Evolutionary conservation across 2,888 invertebrate species (phyloP).

Genomic region (Phalera bucephala): DNA sequence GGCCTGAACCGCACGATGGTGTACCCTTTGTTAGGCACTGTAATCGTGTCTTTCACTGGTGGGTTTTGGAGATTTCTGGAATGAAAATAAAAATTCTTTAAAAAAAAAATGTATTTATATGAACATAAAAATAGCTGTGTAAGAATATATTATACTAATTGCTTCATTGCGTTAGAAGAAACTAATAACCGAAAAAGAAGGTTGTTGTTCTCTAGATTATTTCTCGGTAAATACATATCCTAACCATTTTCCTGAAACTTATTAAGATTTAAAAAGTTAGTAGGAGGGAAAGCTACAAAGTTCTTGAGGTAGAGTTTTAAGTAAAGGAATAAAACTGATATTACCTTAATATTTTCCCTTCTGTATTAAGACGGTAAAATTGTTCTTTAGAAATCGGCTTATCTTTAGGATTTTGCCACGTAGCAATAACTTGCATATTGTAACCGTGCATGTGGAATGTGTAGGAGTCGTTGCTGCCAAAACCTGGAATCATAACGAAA

Average conservation of each 20-base stretch:
- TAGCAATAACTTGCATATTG: constrained; percentile 74
- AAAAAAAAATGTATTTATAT: background rate
- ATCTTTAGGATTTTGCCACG: constrained; percentile 54
- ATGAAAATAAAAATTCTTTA: constrained; percentile 7
- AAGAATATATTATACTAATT: too few relatives aligned
- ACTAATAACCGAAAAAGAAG: too few relatives aligned
- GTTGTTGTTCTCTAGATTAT: too few relatives aligned
- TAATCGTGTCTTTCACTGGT: constrained; percentile 84
- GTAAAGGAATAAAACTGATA: too few relatives aligned
- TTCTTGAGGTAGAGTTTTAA: too few relatives aligned
- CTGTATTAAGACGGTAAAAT: constrained; percentile 53
- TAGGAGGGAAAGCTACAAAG: too few relatives aligned
- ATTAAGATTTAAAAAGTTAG: too few relatives aligned
- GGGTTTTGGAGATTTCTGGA: constrained; percentile 77
- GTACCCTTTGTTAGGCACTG: constrained; percentile 85
- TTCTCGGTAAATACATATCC: too few relatives aligned
- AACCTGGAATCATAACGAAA: constrained; percentile 67
- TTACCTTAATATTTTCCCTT: constrained; percentile 64
- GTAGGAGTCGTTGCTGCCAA: constrained; percentile 76
- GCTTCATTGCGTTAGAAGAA: too few relatives aligned
- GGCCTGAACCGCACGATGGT: constrained; percentile 79
- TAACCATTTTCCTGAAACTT: too few relatives aligned
- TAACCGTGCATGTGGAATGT: constrained; percentile 85
- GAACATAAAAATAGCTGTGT: background rate
- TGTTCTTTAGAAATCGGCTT: constrained; percentile 61